Evolutionary conservation across 1,140 invertebrate species (phyloP).

Genomic region (Drepana arcuata): DNA sequence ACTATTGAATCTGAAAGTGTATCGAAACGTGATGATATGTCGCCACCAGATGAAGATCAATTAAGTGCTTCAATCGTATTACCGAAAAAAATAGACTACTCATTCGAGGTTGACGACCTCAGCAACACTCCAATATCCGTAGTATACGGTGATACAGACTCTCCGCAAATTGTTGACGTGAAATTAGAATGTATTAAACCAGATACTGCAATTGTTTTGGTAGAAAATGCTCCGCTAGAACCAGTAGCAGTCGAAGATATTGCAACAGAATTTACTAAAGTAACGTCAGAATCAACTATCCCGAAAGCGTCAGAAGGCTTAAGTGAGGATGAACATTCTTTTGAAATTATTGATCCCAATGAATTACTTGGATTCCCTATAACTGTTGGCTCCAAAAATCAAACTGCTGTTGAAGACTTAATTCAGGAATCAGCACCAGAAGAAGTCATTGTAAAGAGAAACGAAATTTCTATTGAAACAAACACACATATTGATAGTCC

Average conservation of each 20-base stretch:
- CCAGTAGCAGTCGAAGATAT: background rate
- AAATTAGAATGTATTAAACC: no score
- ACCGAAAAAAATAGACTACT: slow-evolving; percentile 10
- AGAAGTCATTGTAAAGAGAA: no score
- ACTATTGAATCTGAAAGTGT: background rate
- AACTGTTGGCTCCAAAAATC: no score
- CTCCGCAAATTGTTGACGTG: no score
- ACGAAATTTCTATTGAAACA: no score
- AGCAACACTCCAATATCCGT: slow-evolving; percentile 17
- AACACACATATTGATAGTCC: no score
- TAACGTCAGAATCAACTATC: slow-evolving; percentile 1
- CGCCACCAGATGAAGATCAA: no score
- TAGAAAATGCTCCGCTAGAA: slow-evolving; percentile 4
- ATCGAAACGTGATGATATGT: no score
- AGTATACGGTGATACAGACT: slow-evolving; percentile 16
- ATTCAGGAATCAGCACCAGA: background rate
- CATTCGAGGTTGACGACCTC: slow-evolving; percentile 26
- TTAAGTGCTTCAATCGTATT: no score
- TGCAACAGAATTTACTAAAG: no score
- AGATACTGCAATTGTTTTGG: slow-evolving; percentile 9
- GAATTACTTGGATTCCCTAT: slow-evolving; percentile 6
- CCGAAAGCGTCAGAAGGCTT: no score
- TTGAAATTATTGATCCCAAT: slow-evolving; percentile 16
- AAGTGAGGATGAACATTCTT: slow-evolving; percentile 7
- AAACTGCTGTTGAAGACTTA: background rate